These are phyloP conservation scores for Spinus olivaceus DNA, from an alignment of 2,797 vertebrate species.

Conservation along the genomic window DNA sequence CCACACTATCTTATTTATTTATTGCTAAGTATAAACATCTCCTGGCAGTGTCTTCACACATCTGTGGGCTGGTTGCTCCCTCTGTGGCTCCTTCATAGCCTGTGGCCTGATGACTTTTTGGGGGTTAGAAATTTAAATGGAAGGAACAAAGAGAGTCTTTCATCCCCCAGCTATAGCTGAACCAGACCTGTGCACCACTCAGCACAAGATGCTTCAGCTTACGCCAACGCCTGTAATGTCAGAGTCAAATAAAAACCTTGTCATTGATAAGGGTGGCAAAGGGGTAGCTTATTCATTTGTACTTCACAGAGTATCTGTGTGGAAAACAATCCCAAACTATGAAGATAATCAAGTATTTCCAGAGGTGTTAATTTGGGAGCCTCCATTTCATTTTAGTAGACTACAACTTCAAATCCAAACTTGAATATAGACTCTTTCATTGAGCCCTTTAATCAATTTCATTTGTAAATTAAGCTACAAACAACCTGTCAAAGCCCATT, in stretches of 20 bases:
- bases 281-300: not conserved
- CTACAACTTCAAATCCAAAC: not conserved
- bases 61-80: not conserved
- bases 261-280: not conserved
- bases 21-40: not conserved
- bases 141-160: not conserved
- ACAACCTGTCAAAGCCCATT: conserved; percentile 12
- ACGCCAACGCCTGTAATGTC: not conserved
- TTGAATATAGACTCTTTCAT: not conserved
- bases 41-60: not conserved
- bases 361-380: conserved; percentile 34
- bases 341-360: conserved; percentile 23
- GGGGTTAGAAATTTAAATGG: not conserved
- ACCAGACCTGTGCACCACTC: not conserved
- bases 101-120: not conserved
- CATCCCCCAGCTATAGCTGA: not conserved
- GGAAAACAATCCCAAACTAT: conserved; percentile 3
- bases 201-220: not conserved
- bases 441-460: not conserved
- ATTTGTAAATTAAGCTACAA: conserved; percentile 16
- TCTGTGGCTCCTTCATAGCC: not conserved
- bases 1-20: not conserved
- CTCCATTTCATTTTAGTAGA: not conserved
- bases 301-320: not conserved
- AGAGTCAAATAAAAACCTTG: not conserved